Percentiles rank a stretch among this genome's conserved stretches.
These are phyloP conservation scores for Ephydatia muelleri DNA, from an alignment of 37 sponge, comb jelly and placozoan genomes.

Conservation along the genomic window DNA sequence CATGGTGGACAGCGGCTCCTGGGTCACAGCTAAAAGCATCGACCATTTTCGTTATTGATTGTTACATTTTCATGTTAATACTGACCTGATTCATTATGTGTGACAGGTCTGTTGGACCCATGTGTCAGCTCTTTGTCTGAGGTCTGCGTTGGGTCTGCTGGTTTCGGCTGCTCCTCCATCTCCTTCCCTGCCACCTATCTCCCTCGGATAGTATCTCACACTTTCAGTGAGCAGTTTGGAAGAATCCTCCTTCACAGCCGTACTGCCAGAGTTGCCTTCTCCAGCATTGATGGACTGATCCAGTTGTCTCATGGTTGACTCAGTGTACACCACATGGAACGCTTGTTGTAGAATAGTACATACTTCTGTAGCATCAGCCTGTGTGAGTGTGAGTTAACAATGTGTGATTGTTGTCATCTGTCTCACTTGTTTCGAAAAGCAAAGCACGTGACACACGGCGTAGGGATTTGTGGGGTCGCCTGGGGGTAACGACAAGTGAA, in stretches of 20 bases:
- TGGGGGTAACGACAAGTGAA: background rate
- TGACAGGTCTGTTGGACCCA: too few species aligned
- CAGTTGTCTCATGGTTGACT: slow-evolving; percentile 64
- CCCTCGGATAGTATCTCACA: background rate
- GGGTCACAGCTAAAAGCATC: background rate
- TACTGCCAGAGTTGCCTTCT: slow-evolving; percentile 8
- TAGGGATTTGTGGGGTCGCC: slow-evolving; percentile 29
- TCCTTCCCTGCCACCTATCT: background rate
- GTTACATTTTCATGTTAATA: background rate
- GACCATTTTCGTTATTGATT: background rate
- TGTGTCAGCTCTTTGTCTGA: background rate
- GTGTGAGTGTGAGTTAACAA: background rate
- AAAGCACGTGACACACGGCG: slow-evolving; percentile 49
- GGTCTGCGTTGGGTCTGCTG: background rate
- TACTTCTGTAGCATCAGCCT: slow-evolving; percentile 78
- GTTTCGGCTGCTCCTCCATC: background rate
- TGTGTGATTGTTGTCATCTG: background rate
- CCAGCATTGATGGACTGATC: slow-evolving; percentile 51
- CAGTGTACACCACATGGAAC: slow-evolving; percentile 82
- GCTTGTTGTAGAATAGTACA: slow-evolving; percentile 63
- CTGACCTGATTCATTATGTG: background rate
- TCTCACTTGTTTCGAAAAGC: slow-evolving; percentile 49
- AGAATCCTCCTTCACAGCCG: background rate
- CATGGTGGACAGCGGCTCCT: background rate
- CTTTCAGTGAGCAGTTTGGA: background rate